These are phyloP conservation scores for Eospalax fontanierii DNA, from an alignment of 2,797 vertebrate species.

Conservation along the genomic window DNA sequence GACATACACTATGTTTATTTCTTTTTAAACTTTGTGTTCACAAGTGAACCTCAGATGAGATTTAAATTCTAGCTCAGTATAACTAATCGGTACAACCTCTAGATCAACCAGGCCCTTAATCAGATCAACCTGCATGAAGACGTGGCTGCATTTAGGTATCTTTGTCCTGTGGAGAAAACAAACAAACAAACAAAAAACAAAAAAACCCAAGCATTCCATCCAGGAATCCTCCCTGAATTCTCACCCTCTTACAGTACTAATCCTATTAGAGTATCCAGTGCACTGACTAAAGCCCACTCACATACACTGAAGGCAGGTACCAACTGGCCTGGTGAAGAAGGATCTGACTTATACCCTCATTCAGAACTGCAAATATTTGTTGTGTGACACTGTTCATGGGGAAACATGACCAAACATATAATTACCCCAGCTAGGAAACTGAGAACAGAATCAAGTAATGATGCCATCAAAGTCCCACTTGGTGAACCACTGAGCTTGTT, in stretches of 20 bases:
- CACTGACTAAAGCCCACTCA: accelerated
- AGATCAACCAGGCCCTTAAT: neutral
- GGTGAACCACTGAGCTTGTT: neutral
- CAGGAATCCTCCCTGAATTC: accelerated
- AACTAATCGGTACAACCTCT: neutral
- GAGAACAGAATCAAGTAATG: neutral
- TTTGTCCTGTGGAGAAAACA: neutral
- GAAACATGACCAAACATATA: neutral
- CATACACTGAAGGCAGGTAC: neutral
- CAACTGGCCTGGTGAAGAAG: no score
- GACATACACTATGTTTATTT: neutral
- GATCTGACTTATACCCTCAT: neutral
- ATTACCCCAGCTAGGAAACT: neutral
- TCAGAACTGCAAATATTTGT: neutral
- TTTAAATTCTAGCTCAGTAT: neutral
- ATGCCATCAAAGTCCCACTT: neutral
- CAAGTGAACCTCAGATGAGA: neutral
- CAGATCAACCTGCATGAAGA: neutral
- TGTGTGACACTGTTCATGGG: neutral
- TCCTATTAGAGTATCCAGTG: accelerated
- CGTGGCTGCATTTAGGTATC: neutral
- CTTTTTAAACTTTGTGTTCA: neutral
- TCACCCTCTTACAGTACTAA: neutral
- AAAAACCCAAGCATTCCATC: neutral
- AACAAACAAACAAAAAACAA: no score